Evolutionary conservation across 2,888 invertebrate species (phyloP), one percentile per base, ranked within the genome.

Genomic region (Trissoscelio sp.): DNA sequence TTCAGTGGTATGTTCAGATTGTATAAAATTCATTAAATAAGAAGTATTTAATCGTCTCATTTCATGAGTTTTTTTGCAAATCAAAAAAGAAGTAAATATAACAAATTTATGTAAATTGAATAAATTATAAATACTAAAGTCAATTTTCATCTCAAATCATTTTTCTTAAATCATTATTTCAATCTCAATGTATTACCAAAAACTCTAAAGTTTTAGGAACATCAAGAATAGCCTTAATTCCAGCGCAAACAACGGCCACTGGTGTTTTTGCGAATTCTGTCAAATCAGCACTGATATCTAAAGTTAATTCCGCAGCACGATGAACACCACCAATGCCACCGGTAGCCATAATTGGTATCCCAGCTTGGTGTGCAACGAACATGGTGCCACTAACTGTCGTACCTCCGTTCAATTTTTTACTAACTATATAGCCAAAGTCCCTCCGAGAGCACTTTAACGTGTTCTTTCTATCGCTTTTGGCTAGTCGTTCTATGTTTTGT

Each of bases 341-440:
- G 22, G 99, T 99, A 0, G 97, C 99, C 93, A 99, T 98, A 60
- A 99, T 93, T 9, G 95, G 94, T 87, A 99, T 97, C 4, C 96
- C 96, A 6, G 95, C 95, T 83, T 94, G 92, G 79, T 96, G 94
- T 0, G 99, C 97, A 5, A 96, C 94, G 31, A 97, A 92, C 92
- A 99, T 95, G 0, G 99, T 99, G 0, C 96, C 98, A 0, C 98
- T 96, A 0, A 99, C 99, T 0, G 99, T 99, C 0, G 99, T 99
- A 0, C 99, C 99, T 0, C 99, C 98, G 88, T 95, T 95, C 20
- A 94, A 89, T 58, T 92, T 92, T 84, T 94, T 93, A n/a, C 95
- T 94, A 11, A 96, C 86, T 9, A 96, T 94, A 81, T 94, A 95
- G 0, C 97, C 94, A 28, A 98, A 92, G 92, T 99, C 98, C 83